Base-by-base conservation (phyloP, 2,888 invertebrate genomes). In the Autographa gamma region DNA sequence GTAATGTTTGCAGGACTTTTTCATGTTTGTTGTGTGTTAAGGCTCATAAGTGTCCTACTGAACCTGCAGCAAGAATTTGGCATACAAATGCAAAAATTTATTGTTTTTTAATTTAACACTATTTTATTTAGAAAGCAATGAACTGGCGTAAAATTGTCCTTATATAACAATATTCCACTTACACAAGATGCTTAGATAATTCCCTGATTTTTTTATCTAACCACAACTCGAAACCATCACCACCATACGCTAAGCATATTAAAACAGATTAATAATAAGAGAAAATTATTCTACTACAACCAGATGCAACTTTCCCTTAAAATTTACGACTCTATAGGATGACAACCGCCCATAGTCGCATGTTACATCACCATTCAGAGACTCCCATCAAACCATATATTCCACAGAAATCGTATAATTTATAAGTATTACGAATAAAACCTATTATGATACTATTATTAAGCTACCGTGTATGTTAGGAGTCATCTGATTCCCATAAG, bases 331-430 rank as follows among this genome's bases (percentile, higher is more conserved):
- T 74, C 16, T 66, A 62, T 34, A 59, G 8, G 48, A 73, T 67
- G 69, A 76, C 74, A 79, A 72, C 60, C 65, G 31, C 60, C 64
- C 71, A 81, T 77, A n/a, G 32, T 59, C 63, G 76, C 62, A 60
- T 66, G 25, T 71, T 73, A 78, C 66, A 56, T 69, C 58, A 71
- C 58, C 5, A 66, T 71, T 38, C 60, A 61, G 52, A 66, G 69
- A 34, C 19, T 56, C 76, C 59, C 70, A 71, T 81, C 78, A 81
- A 81, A 73, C 16, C 64, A 56, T 69, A 66, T 52, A 63, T 63
- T 43, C 60, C 31, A 71, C 63, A 65, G 63, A 82, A 77, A 84
- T 82, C 82, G 32, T 73, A 77, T 77, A 82, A 82, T 82, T 84
- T 82, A 82, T 74, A 59, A 58, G 32, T 64, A 60, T 72, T 69